Evolutionary conservation across 2,113 vertebrate species (phyloP).

Genomic region (Bubo scandiacus): DNA sequence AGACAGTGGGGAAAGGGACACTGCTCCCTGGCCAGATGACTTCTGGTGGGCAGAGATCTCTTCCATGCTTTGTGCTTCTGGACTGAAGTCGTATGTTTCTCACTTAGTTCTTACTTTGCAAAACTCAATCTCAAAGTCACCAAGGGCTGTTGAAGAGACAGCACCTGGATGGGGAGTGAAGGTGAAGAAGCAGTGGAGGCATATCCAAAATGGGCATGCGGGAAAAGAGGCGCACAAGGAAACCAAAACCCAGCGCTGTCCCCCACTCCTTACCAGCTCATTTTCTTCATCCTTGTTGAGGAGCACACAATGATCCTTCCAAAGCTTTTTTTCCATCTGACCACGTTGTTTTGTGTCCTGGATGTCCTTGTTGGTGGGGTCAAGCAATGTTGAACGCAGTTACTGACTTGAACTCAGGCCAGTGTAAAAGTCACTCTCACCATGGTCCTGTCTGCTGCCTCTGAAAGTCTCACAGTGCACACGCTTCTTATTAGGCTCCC

Average conservation of each 20-base stretch:
- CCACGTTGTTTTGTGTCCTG: background rate
- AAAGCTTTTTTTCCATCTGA: conserved; percentile 38
- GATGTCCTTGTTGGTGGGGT: background rate
- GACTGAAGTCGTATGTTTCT: background rate
- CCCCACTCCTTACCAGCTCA: conserved; percentile 63
- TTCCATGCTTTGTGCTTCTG: background rate
- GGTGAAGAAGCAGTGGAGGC: background rate
- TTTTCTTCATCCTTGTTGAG: conserved; percentile 70
- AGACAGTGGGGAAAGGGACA: background rate
- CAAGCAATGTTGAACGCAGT: background rate
- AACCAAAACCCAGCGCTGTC: background rate
- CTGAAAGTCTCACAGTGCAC: background rate
- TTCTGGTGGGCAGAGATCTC: background rate
- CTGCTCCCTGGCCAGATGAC: background rate
- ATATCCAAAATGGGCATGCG: background rate
- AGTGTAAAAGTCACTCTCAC: background rate
- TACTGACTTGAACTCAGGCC: background rate
- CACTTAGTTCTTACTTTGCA: background rate
- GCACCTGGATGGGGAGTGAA: background rate
- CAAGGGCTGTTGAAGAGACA: background rate
- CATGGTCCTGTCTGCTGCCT: background rate
- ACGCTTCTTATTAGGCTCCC: background rate
- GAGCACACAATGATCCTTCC: conserved; percentile 23
- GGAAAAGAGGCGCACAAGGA: background rate
- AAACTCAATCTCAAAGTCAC: background rate